These are phyloP conservation scores for Arizona elegans DNA, from an alignment of 2,113 vertebrate genomes.

Conservation along the genomic window DNA sequence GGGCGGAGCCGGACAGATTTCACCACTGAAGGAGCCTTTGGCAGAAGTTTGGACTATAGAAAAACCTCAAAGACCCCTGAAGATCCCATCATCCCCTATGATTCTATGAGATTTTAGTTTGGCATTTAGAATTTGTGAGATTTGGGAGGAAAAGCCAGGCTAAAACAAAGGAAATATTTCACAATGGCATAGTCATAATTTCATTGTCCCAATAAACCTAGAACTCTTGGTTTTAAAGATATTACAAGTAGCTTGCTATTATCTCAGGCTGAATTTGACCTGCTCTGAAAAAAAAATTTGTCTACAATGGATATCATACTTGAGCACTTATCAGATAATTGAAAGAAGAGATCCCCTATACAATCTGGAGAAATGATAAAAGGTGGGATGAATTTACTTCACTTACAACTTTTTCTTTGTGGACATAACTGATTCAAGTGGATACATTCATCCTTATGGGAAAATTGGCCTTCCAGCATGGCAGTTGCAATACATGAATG, in stretches of 20 bases:
- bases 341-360: neutral
- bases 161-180: neutral
- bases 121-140: neutral
- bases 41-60: too few relatives aligned
- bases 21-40: too few relatives aligned
- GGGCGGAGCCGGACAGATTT: too few relatives aligned
- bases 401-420: neutral
- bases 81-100: too few relatives aligned
- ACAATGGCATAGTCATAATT: neutral
- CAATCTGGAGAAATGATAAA: neutral
- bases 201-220: neutral
- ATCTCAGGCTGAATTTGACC: neutral
- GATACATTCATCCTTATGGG: neutral
- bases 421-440: neutral
- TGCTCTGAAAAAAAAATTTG: neutral
- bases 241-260: neutral
- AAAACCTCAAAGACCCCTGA: too few relatives aligned
- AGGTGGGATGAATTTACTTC: neutral
- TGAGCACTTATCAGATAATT: neutral
- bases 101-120: neutral
- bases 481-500: neutral
- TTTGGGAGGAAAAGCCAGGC: neutral
- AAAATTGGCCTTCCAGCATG: neutral
- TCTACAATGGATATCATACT: neutral
- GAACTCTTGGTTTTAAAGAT: neutral